Conservation (phyloP, 2,113 vertebrate species). For the Ammodytes marinus region DNA sequence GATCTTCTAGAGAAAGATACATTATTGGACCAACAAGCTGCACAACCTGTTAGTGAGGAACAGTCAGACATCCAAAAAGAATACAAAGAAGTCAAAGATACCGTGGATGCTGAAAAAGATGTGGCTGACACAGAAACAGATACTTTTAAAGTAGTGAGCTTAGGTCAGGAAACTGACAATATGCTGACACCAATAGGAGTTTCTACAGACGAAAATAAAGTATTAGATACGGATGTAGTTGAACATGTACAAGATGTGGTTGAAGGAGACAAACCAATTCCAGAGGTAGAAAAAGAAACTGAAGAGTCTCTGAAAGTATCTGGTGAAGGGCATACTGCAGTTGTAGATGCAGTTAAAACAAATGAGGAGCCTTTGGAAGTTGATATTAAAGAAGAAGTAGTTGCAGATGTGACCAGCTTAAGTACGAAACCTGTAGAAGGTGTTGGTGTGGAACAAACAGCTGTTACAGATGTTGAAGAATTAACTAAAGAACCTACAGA, state of each 20-base stretch:
- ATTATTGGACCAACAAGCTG: neutral
- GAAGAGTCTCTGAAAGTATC: neutral
- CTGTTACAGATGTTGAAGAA: neutral
- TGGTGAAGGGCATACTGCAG: neutral
- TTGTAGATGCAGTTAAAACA: neutral
- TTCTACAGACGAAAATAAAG: neutral
- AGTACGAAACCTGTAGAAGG: conserved; percentile 1
- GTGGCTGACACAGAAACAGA: conserved; percentile 17
- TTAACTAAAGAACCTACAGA: conserved; percentile 2
- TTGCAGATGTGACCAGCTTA: neutral
- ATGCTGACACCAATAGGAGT: conserved; percentile 4
- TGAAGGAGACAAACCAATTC: neutral
- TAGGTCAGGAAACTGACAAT: conserved; percentile 18
- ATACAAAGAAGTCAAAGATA: conserved; percentile 23
- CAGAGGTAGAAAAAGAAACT: neutral
- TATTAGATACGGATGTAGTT: neutral
- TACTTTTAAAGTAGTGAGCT: conserved; percentile 22
- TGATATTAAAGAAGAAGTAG: conserved; percentile 2
- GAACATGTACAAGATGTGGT: neutral
- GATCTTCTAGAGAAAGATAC: conserved; percentile 37
- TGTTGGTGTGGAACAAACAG: conserved; percentile 10
- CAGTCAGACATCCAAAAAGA: conserved; percentile 11
- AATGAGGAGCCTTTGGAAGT: neutral
- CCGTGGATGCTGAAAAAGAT: conserved; percentile 8
- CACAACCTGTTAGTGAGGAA: neutral